Percentiles rank a stretch among this genome's conserved stretches.
phyloP scores from a whole-genome alignment of 2,113 vertebrate genomes.

The Phalacrocorax carbo region DNA sequence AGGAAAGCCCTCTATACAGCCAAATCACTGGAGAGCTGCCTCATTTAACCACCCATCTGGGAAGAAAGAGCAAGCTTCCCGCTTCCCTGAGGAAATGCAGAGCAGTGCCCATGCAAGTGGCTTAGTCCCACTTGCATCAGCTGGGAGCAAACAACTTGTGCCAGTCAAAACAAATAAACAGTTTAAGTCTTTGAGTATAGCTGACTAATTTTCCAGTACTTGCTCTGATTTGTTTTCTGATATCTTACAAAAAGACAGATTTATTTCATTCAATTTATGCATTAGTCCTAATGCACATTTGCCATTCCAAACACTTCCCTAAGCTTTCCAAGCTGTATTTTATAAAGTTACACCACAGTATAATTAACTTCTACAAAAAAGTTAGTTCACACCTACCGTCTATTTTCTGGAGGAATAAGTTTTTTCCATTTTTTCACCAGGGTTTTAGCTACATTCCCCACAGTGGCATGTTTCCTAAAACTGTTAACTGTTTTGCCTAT shows the following conservation, averaged over 20 bases:
- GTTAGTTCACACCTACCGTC: background rate
- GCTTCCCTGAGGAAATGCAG: background rate
- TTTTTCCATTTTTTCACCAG: constrained; percentile 80
- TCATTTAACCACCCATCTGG: background rate
- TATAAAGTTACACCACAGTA: background rate
- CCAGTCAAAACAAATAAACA: background rate
- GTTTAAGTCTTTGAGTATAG: background rate
- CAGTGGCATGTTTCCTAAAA: constrained; percentile 77
- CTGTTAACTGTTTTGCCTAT: constrained; percentile 82
- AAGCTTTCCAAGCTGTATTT: background rate
- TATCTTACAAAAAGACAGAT: background rate
- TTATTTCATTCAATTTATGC: background rate
- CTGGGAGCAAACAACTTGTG: background rate
- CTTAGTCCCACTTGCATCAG: background rate
- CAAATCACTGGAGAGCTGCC: background rate
- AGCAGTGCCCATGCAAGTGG: background rate
- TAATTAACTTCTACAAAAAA: background rate
- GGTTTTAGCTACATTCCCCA: constrained; percentile 78
- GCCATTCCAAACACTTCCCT: background rate
- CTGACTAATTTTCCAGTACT: background rate
- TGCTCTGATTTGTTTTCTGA: background rate
- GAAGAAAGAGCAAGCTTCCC: background rate
- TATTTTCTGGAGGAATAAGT: constrained; percentile 70
- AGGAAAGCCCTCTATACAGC: background rate
- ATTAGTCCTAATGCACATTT: background rate